Conservation (phyloP, 2,113 vertebrate genomes). For the Campylomormyrus numenius region DNA sequence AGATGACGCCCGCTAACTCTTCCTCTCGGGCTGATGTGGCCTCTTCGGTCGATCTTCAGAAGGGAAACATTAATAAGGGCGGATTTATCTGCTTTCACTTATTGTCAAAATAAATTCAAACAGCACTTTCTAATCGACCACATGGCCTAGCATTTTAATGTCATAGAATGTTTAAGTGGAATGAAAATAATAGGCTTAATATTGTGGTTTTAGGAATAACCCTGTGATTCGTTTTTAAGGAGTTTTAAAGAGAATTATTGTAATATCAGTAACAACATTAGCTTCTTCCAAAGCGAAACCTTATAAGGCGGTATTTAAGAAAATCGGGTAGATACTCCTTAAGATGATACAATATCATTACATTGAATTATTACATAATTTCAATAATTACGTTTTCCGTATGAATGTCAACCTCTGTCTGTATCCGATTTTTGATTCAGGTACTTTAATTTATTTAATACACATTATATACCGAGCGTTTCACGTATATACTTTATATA, state of each 20-base stretch:
- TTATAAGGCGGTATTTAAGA: neutral
- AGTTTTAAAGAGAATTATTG: neutral
- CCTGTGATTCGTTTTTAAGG: neutral
- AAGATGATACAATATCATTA: neutral
- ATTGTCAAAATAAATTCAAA: neutral
- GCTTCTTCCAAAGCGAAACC: neutral
- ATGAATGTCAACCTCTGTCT: neutral
- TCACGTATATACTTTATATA: neutral
- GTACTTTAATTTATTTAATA: neutral
- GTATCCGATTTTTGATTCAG: neutral
- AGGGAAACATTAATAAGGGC: neutral
- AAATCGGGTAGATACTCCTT: neutral
- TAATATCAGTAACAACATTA: neutral
- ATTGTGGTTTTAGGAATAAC: neutral
- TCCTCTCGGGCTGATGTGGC: neutral
- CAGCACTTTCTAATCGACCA: neutral
- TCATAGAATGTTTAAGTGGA: neutral
- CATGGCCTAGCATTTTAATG: neutral
- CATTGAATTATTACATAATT: neutral
- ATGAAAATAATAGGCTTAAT: neutral
- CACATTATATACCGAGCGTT: neutral
- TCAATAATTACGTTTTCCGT: neutral
- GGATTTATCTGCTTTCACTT: neutral
- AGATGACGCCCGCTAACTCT: neutral
- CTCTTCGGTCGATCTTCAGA: neutral